Conservation (phyloP, 2,888 invertebrate species). For the Tachina grossa region DNA sequence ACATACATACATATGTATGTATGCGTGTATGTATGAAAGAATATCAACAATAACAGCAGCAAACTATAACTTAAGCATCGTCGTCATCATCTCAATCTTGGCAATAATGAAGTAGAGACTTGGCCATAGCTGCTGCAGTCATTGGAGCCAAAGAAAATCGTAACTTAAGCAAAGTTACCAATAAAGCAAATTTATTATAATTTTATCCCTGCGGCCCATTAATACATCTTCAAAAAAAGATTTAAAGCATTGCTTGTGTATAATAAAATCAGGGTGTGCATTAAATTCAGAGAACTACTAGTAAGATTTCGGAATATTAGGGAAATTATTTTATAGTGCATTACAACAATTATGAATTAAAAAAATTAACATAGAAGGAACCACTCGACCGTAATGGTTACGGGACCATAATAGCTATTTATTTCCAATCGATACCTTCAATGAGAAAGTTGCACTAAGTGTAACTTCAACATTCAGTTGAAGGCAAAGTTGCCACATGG, state of each 20-base stretch:
- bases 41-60: conserved; percentile 44
- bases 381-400: too few species aligned
- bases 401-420: too few species aligned
- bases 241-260: conserved; percentile 57
- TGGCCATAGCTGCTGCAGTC: neutral
- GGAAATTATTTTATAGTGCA: neutral
- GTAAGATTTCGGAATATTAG: neutral
- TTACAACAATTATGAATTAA: too few species aligned
- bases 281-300: neutral
- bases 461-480: too few species aligned
- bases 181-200: conserved; percentile 80
- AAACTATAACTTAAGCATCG: conserved; percentile 46
- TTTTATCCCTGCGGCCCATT: conserved; percentile 74
- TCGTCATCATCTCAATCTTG: conserved; percentile 34
- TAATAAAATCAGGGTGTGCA: conserved; percentile 30
- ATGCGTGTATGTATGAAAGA: neutral
- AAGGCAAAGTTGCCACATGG: too few species aligned
- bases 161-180: conserved; percentile 75
- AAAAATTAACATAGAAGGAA: too few species aligned
- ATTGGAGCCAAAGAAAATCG: conserved; percentile 55
- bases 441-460: too few species aligned
- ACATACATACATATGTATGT: too few species aligned
- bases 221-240: conserved; percentile 70
- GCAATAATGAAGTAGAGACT: conserved; percentile 48
- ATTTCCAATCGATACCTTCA: too few species aligned